phyloP scores from a whole-genome alignment of 1,140 invertebrate species.

The Brachionus plicatilis region DNA sequence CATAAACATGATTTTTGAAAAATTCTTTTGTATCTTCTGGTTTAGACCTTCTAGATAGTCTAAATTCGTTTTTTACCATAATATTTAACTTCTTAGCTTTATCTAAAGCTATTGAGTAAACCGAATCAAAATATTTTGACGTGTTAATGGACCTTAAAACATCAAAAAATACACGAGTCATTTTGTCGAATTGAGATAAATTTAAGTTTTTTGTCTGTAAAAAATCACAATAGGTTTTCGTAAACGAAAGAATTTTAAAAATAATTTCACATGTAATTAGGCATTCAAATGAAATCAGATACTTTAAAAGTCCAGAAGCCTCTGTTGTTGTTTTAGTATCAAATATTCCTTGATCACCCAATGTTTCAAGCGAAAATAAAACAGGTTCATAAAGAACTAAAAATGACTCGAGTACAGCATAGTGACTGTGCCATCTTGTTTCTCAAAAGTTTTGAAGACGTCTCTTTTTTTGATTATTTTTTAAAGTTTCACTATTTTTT shows the following conservation, averaged over 20 bases:
- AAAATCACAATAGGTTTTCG: not conserved
- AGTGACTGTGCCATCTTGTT: too few species aligned
- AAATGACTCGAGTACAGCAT: too few species aligned
- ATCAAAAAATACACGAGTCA: too few species aligned
- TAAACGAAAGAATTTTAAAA: not conserved
- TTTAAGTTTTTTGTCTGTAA: not conserved
- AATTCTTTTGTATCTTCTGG: not conserved
- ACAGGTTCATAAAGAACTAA: too few species aligned
- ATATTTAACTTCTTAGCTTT: too few species aligned
- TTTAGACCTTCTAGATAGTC: not conserved
- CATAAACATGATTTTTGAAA: not conserved
- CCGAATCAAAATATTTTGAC: too few species aligned
- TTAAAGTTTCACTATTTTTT: not conserved
- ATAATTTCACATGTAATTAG: not conserved
- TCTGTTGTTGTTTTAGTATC: not conserved
- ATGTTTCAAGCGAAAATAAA: too few species aligned
- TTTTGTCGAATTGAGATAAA: not conserved
- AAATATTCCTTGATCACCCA: not conserved
- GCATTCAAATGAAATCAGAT: not conserved
- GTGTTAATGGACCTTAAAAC: too few species aligned
- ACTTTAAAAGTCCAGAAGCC: not conserved
- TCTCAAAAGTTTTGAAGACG: too few species aligned
- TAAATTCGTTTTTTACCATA: not conserved
- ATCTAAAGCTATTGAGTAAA: too few species aligned
- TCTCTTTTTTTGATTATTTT: too few species aligned